A percentile compares a stretch with the other conserved stretches of the same genome.
These are phyloP conservation scores for Plagodis dolabraria DNA, from an alignment of 2,888 invertebrate species.

Conservation along the genomic window DNA sequence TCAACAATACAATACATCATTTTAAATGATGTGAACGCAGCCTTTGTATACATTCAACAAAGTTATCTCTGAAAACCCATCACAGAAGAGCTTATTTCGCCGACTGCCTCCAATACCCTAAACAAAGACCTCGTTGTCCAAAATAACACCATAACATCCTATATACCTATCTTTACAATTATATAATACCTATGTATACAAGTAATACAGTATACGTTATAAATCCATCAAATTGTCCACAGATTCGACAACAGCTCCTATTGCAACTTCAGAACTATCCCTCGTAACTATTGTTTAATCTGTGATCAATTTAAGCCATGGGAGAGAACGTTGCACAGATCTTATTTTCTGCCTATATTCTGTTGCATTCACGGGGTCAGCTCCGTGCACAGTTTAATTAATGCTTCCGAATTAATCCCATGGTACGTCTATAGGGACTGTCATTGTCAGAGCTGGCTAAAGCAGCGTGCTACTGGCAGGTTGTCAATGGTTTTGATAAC, in stretches of 20 bases:
- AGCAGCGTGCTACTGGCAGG: constrained; percentile 9
- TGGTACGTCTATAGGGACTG: constrained; percentile 54
- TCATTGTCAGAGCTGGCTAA: constrained; percentile 35
- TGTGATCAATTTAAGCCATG: neutral
- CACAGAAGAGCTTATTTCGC: constrained; percentile 11
- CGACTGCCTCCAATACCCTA: constrained; percentile 12
- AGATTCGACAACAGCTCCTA: no score
- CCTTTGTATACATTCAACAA: no score
- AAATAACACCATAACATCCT: no score
- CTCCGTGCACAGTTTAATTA: constrained; percentile 56
- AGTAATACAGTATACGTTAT: no score
- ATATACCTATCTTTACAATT: no score
- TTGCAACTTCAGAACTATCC: neutral
- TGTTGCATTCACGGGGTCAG: constrained; percentile 40
- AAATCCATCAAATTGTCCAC: no score
- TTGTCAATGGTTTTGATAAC: constrained; percentile 7
- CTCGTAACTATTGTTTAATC: constrained; percentile 6
- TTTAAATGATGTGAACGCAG: no score
- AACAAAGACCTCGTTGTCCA: constrained; percentile 6
- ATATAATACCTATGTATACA: no score
- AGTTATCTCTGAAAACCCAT: neutral
- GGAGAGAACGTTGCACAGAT: neutral
- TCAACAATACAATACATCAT: no score
- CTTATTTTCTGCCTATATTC: constrained; percentile 17
- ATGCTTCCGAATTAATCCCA: constrained; percentile 55